These are phyloP conservation scores for Epinotia ramella DNA, from an alignment of 2,888 invertebrate genomes.

Conservation along the genomic window DNA sequence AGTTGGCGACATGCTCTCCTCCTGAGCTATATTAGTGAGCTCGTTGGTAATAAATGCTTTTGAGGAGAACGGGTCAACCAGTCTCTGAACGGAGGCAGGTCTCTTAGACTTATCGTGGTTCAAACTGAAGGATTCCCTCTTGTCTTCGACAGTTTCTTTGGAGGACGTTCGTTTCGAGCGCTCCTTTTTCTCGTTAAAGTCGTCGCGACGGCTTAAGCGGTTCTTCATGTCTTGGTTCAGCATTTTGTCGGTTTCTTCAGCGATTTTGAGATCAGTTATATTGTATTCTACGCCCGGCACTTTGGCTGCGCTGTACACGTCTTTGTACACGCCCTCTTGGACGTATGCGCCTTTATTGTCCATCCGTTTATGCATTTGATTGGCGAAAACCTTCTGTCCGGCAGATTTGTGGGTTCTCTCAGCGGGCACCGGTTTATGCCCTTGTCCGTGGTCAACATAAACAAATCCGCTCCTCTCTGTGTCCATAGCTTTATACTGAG, in stretches of 20 bases:
- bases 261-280: constrained; percentile 81
- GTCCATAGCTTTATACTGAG: constrained; percentile 74
- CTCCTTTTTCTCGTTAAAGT: constrained; percentile 70
- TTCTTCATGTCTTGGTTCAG: constrained; percentile 76
- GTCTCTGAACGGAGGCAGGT: constrained; percentile 71
- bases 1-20: constrained; percentile 65
- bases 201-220: constrained; percentile 74
- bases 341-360: constrained; percentile 82
- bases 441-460: constrained; percentile 63
- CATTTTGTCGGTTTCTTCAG: constrained; percentile 81
- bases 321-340: constrained; percentile 80
- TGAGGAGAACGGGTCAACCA: constrained; percentile 72
- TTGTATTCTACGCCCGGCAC: constrained; percentile 78
- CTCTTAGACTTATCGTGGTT: constrained; percentile 73
- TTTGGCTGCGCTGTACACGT: constrained; percentile 79
- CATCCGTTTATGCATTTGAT: constrained; percentile 81
- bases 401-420: constrained; percentile 78
- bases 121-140: constrained; percentile 70
- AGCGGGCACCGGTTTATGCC: constrained; percentile 73
- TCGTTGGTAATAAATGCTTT: constrained; percentile 79
- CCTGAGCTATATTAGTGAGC: constrained; percentile 62
- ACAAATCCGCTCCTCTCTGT: constrained; percentile 61
- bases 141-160: constrained; percentile 72
- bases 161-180: constrained; percentile 69
- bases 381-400: constrained; percentile 80